These are phyloP conservation scores for Grus americana DNA, from an alignment of 2,113 vertebrate species.

Conservation along the genomic window DNA sequence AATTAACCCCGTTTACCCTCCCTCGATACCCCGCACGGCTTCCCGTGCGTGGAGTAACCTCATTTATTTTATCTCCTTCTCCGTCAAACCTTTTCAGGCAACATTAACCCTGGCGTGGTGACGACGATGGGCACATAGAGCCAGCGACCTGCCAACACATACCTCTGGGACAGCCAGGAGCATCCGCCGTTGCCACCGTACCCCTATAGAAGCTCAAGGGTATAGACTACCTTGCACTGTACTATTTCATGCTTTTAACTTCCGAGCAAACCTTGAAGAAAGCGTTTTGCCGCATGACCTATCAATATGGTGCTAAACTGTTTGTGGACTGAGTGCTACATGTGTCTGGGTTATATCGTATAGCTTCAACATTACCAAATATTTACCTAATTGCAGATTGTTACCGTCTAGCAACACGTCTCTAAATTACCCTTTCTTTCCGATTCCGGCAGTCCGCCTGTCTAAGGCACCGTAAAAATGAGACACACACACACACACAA, in stretches of 20 bases:
- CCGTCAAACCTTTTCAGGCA: conserved; percentile 53
- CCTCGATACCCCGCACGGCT: rapidly evolving
- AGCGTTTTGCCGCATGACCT: conserved; percentile 76
- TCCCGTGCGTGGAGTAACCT: background rate
- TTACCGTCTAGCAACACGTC: background rate
- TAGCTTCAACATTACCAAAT: conserved; percentile 45
- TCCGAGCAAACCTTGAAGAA: conserved; percentile 73
- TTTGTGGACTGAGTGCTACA: conserved; percentile 72
- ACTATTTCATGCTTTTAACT: conserved; percentile 78
- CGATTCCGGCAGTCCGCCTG: background rate
- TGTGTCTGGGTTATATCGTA: conserved; percentile 67
- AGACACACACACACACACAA: background rate
- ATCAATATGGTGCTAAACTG: conserved; percentile 89
- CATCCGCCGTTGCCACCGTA: conserved; percentile 61
- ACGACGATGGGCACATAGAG: conserved; percentile 81
- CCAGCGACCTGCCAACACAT: conserved; percentile 44
- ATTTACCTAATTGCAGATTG: conserved; percentile 51
- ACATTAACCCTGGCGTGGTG: conserved; percentile 64
- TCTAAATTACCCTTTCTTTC: background rate
- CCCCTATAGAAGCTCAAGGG: conserved; percentile 73
- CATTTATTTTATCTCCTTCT: background rate
- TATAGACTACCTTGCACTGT: conserved; percentile 84
- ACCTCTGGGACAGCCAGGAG: conserved; percentile 78
- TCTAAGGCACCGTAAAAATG: background rate
- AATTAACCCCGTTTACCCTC: background rate